Evolutionary conservation across 2,113 vertebrate species (phyloP), one percentile per base, ranked within the genome.

Genomic region (Lonchura striata): DNA sequence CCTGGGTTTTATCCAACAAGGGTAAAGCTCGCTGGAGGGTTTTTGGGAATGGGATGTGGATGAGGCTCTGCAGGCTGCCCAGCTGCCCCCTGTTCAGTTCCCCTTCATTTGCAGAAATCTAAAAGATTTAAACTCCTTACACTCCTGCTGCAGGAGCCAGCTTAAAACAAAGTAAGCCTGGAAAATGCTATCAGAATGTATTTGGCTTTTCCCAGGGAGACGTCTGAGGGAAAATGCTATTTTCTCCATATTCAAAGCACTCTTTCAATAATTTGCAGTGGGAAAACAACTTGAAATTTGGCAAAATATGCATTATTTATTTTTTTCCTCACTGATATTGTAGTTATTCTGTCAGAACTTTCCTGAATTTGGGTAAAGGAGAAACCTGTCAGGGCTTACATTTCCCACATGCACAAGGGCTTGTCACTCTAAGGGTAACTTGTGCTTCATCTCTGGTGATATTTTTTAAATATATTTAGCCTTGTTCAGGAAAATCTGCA

Each of bases 331-430:
- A 2, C 6, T 28, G 16, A 44, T 39, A 13, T 2, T 54, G 15
- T n/a, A 50, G 19, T 37, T 66, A 3, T 28, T 63, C 20, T 39
- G 28, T 49, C 33, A 72, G 41, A 86, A 64, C 7, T 4, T 54
- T 6, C 5, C 31, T 17, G 23, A 64, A 30, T 82, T 85, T 79
- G 65, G 9, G 25, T 25, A 9, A 68, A 6, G 35, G 35, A 54
- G 31, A 52, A 50, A 49, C 1, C 1, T 17, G 2, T 19, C 4
- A 6, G 31, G 28, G 15, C 21, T 53, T n/a, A 6, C 8, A 35
- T 11, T 42, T 66, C 27, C 52, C 14, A 19, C 6, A 2, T 6
- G 13, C 2, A 0, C 8, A 3, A 7, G 35, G 28, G 8, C 27
- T 52, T 28, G 33, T 59, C 25, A 19, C 9, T 37, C 5, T 23